These are phyloP conservation scores for Scartelaos histophorus DNA, from an alignment of 2,113 vertebrate genomes.

Conservation along the genomic window DNA sequence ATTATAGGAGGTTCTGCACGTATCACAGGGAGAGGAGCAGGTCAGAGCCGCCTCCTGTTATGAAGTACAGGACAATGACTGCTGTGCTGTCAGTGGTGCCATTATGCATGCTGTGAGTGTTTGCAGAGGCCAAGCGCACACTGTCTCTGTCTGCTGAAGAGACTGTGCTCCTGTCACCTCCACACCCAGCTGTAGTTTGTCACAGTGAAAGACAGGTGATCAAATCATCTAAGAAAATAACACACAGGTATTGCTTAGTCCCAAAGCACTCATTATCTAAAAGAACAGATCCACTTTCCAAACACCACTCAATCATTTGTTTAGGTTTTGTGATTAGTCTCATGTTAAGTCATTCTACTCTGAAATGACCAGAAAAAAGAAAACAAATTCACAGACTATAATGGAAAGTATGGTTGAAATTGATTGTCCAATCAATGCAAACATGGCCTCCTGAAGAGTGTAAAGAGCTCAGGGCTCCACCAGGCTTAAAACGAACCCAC, in stretches of 20 bases:
- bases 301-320: constrained; percentile 1
- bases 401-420: constrained; percentile 30
- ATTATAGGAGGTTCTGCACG: neutral
- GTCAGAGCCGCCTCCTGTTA: constrained; percentile 2
- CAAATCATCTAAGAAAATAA: constrained; percentile 22
- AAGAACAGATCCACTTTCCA: constrained; percentile 12
- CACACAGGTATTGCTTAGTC: constrained; percentile 54
- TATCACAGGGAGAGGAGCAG: neutral
- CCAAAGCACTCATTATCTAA: constrained; percentile 32
- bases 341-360: neutral
- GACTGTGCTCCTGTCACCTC: constrained; percentile 22
- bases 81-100: constrained; percentile 46
- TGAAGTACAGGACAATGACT: constrained; percentile 36
- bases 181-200: constrained; percentile 31
- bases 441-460: constrained; percentile 37
- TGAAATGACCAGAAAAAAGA: neutral
- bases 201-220: constrained; percentile 54
- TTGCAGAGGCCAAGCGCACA: constrained; percentile 38
- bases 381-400: neutral
- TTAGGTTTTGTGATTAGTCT: neutral
- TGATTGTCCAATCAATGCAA: constrained; percentile 68
- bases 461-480: constrained; percentile 18
- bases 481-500: constrained; percentile 38
- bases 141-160: constrained; percentile 40
- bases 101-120: constrained; percentile 63